A percentile compares a stretch with the other conserved stretches of the same genome.
Evolutionary conservation across 2,797 vertebrate species (phyloP).

Genomic region (Muscicapa striata): DNA sequence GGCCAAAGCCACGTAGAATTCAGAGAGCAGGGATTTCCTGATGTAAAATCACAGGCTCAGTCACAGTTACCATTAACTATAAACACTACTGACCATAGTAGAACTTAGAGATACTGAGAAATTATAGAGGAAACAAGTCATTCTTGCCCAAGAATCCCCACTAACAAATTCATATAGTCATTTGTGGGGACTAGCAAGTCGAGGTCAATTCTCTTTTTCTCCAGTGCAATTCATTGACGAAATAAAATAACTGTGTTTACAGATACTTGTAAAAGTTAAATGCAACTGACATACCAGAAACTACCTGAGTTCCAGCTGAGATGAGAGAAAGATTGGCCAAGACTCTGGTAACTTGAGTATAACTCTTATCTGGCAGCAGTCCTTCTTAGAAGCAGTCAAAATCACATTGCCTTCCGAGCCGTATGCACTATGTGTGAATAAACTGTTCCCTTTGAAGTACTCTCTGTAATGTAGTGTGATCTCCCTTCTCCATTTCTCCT

Average conservation of each 20-base stretch:
- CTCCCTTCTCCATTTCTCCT: constrained; percentile 49
- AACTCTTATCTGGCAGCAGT: constrained; percentile 49
- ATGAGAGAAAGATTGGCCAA: constrained; percentile 29
- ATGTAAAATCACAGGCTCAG: background rate
- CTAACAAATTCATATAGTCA: background rate
- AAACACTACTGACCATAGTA: background rate
- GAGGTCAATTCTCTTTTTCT: background rate
- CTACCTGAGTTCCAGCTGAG: constrained; percentile 39
- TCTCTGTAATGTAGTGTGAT: constrained; percentile 69
- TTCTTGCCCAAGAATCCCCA: background rate
- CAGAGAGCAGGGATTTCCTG: background rate
- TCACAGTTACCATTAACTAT: background rate
- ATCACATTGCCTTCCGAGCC: constrained; percentile 53
- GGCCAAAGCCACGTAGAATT: background rate
- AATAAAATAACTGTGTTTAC: background rate
- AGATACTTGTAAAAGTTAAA: constrained; percentile 26
- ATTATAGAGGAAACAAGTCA: background rate
- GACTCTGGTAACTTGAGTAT: constrained; percentile 46
- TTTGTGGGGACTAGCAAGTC: background rate
- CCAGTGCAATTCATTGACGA: background rate
- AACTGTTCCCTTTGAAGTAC: constrained; percentile 66
- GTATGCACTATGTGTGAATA: constrained; percentile 68
- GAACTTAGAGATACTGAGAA: background rate
- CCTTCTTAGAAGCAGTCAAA: constrained; percentile 46
- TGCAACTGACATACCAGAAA: constrained; percentile 72